phyloP scores from a whole-genome alignment of 2,113 vertebrate genomes.

The Baryphthengus martii region DNA sequence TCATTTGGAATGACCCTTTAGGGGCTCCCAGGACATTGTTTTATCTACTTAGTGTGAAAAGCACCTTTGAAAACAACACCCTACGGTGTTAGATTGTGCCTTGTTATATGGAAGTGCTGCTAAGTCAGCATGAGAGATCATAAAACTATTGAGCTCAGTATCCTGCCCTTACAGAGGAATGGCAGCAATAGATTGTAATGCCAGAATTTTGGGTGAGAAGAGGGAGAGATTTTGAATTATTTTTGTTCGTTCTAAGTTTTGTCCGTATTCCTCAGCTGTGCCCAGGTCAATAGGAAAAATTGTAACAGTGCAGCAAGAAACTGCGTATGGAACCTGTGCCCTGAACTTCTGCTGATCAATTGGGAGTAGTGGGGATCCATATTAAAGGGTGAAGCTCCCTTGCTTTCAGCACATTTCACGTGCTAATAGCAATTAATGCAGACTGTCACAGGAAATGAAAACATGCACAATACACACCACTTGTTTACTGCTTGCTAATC shows the following conservation, averaged over 20 bases:
- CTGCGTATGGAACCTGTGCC: not conserved
- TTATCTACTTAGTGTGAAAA: not conserved
- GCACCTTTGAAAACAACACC: not conserved
- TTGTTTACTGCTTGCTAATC: not conserved
- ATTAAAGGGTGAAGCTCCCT: not conserved
- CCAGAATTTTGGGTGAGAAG: not conserved
- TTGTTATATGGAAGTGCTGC: not conserved
- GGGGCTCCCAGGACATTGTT: not conserved
- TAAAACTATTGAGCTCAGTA: not conserved
- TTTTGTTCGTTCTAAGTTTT: constrained; percentile 49
- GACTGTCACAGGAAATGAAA: constrained; percentile 41
- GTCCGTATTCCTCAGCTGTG: not conserved
- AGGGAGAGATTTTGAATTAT: not conserved
- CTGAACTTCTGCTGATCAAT: not conserved
- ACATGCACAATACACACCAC: not conserved
- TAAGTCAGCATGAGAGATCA: not conserved
- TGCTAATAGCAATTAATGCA: constrained; percentile 19
- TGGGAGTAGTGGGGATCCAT: not conserved
- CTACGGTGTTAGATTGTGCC: not conserved
- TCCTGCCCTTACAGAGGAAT: not conserved
- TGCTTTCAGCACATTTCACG: constrained; percentile 43
- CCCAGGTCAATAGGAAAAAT: not conserved
- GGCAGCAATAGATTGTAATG: not conserved
- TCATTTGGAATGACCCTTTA: not conserved
- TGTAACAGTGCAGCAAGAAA: not conserved